Evolutionary conservation across 2,797 vertebrate genomes (phyloP).

Genomic region (Lagorchestes hirsutus): DNA sequence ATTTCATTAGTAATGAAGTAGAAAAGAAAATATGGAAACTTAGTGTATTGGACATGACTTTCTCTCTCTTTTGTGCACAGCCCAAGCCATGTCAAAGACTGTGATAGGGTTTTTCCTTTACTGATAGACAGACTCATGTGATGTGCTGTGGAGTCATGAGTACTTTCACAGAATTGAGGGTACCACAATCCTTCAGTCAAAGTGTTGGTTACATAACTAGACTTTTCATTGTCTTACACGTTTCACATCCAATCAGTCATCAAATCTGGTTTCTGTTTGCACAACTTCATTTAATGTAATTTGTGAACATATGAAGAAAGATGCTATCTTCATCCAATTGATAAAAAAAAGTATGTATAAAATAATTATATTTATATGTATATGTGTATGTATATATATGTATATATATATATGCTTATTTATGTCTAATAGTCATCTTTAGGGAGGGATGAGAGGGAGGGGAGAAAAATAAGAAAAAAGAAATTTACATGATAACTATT

Average conservation of each 20-base stretch:
- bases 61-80: constrained; percentile 68
- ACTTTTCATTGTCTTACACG: neutral
- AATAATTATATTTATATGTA: too few species aligned
- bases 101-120: constrained; percentile 48
- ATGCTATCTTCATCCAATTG: too few species aligned
- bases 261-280: neutral
- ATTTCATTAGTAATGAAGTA: neutral
- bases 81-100: fast-evolving
- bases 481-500: too few species aligned
- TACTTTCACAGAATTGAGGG: neutral
- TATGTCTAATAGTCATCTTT: too few species aligned
- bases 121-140: fast-evolving
- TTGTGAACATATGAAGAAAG: too few species aligned
- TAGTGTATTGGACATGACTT: neutral
- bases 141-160: constrained; percentile 84
- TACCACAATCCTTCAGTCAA: neutral
- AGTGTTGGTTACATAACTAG: neutral
- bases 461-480: too few species aligned
- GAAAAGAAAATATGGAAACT: neutral
- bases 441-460: too few species aligned
- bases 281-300: too few species aligned
- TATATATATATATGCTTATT: too few species aligned
- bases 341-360: too few species aligned
- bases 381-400: too few species aligned
- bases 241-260: neutral